Evolutionary conservation across 2,113 vertebrate species (phyloP).

Genomic region (Hemibagrus wyckioides): DNA sequence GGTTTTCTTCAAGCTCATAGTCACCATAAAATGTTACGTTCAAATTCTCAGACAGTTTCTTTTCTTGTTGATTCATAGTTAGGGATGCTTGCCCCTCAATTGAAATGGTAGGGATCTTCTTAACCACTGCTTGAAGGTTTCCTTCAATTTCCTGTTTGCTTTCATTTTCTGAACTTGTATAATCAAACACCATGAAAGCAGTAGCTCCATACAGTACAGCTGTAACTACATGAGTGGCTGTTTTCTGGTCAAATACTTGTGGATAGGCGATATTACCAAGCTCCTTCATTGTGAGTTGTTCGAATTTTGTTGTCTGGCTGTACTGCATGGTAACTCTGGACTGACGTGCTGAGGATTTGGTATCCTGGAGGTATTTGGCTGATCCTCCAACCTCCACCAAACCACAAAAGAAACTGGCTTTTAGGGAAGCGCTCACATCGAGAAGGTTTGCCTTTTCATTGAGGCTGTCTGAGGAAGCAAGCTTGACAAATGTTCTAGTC

Average conservation of each 20-base stretch:
- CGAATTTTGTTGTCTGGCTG: conserved; percentile 55
- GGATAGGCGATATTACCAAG: conserved; percentile 58
- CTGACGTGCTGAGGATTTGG: conserved; percentile 51
- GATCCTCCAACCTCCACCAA: conserved; percentile 60
- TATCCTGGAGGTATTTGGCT: conserved; percentile 61
- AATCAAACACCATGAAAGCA: conserved; percentile 36
- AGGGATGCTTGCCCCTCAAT: conserved; percentile 34
- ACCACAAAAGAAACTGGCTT: conserved; percentile 60
- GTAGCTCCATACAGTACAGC: conserved; percentile 34
- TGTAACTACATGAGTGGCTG: conserved; percentile 37
- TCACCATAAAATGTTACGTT: conserved; percentile 63
- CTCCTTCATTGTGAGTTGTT: conserved; percentile 59
- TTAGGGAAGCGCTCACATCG: conserved; percentile 46
- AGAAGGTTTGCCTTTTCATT: conserved; percentile 16
- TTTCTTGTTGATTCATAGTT: conserved; percentile 41
- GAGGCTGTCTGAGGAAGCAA: conserved; percentile 15
- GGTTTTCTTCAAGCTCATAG: conserved; percentile 49
- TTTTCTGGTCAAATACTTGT: conserved; percentile 26
- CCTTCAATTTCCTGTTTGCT: too few species aligned
- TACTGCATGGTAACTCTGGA: conserved; percentile 63
- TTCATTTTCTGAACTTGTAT: conserved; percentile 33
- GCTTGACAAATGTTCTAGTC: conserved; percentile 25
- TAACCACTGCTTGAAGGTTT: conserved; percentile 49
- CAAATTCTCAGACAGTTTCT: conserved; percentile 40
- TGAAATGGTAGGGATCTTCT: conserved; percentile 10